Base-by-base conservation (phyloP, 1,140 invertebrate species). In the Ceratitis capitata region DNA sequence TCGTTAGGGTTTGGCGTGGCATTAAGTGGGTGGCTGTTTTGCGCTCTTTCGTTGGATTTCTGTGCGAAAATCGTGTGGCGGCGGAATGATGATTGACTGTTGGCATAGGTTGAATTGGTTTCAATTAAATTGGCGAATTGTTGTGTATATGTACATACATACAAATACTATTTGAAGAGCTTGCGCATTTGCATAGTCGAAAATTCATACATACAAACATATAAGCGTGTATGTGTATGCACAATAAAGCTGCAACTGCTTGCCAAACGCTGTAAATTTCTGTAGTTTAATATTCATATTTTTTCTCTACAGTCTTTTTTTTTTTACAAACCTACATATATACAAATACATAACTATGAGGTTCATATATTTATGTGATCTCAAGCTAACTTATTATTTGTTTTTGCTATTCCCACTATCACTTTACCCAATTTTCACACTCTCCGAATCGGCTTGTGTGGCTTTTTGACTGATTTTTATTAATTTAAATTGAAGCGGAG, bases 21-120 rank as follows among this genome's bases (percentile, higher is more conserved):
- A n/a, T n/a, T n/a, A n/a, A n/a, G 51, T 53, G 51, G 51, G 51
- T 53, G 16, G 51, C 51, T 12, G 51, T 19, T 53, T n/a, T n/a
- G n/a, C n/a, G n/a, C n/a, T n/a, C n/a, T n/a, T n/a, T n/a, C n/a
- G 51, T 23, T 56, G 51, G 51, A 7, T 56, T n/a, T n/a, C n/a
- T n/a, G n/a, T n/a, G n/a, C n/a, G n/a, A n/a, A n/a, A n/a, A n/a
- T n/a, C n/a, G 61, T 35, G 39, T 69, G 32, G 29, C n/a, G 26
- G 61, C 2, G 35, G 61, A 32, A 69, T 39, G 19, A 19, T 69
- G 61, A 69, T 39, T 69, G 61, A 39, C 61, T 69, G 61, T 69
- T 69, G 61, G 61, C 61, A 69, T 69, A 29, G 32, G 29, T 69
- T 69, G 61, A 69, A 69, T 69, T 69, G 61, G 61, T 6, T 69